A percentile compares a stretch with the other conserved stretches of the same genome.
phyloP scores from a whole-genome alignment of 2,797 vertebrate species.

The Acanthis flammea region DNA sequence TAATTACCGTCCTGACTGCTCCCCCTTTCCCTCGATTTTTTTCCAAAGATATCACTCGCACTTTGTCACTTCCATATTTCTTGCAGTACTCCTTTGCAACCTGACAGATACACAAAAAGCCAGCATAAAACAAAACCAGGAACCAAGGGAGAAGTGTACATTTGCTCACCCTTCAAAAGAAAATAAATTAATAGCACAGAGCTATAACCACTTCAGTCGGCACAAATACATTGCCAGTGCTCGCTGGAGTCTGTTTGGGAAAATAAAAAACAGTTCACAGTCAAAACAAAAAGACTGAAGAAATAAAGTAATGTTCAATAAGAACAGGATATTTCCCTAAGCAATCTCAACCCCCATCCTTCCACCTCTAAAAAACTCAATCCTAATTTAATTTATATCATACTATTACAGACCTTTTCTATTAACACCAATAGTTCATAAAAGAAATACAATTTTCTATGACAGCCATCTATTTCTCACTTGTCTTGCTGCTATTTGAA shows the following conservation, averaged over 20 bases:
- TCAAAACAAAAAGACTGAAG: background rate
- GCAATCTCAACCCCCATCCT: background rate
- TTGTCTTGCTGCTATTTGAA: background rate
- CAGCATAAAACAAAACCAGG: conserved; percentile 34
- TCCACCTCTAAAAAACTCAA: background rate
- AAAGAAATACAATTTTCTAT: background rate
- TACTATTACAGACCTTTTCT: background rate
- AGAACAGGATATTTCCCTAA: background rate
- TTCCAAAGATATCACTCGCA: conserved; percentile 88
- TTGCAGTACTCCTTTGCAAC: conserved; percentile 86
- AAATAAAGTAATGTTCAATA: background rate
- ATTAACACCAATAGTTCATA: background rate
- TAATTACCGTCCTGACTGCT: conserved; percentile 90
- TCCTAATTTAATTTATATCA: background rate
- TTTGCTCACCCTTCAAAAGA: background rate
- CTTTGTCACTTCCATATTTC: conserved; percentile 88
- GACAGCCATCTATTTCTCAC: background rate
- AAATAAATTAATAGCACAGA: background rate
- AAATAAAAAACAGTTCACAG: conserved; percentile 32
- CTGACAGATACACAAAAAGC: conserved; percentile 73
- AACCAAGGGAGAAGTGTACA: background rate
- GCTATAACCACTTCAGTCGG: background rate
- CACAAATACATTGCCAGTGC: conserved; percentile 16
- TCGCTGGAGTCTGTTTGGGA: conserved; percentile 5
- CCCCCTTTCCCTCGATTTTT: conserved; percentile 94